phyloP scores from a whole-genome alignment of 2,113 vertebrate genomes.

The Microcebus murinus region DNA sequence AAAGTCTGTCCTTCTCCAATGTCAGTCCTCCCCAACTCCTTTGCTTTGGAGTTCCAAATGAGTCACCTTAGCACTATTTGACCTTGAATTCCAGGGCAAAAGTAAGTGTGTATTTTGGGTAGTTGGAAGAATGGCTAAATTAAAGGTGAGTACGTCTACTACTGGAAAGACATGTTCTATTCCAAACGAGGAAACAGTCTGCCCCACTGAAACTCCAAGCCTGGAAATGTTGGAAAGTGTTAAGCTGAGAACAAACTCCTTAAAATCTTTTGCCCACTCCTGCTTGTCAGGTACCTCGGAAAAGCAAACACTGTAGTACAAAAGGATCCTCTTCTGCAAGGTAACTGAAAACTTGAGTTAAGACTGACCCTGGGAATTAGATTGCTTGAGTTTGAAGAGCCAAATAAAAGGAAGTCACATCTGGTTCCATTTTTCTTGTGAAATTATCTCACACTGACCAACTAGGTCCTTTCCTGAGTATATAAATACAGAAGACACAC shows the following conservation, averaged over 20 bases:
- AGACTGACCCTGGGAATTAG: constrained; percentile 80
- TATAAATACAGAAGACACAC: constrained; percentile 86
- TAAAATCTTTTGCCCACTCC: constrained; percentile 63
- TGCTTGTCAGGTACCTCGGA: constrained; percentile 62
- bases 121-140: constrained; percentile 41
- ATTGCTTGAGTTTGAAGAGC: constrained; percentile 71
- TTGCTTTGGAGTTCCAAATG: constrained; percentile 22
- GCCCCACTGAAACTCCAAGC: neutral
- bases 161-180: neutral
- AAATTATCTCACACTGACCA: constrained; percentile 90
- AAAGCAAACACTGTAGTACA: constrained; percentile 70
- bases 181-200: constrained; percentile 28
- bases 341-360: constrained; percentile 78
- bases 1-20: neutral
- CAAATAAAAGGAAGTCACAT: constrained; percentile 84
- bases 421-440: constrained; percentile 87
- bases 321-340: constrained; percentile 78
- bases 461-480: constrained; percentile 87
- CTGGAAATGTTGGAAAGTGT: constrained; percentile 38
- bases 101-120: neutral
- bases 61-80: neutral
- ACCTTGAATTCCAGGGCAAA: neutral
- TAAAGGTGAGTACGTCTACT: neutral
- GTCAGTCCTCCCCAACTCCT: neutral
- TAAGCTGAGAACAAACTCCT: constrained; percentile 80